phyloP scores from a whole-genome alignment of 2,797 vertebrate species.

The Anabacerthia variegaticeps region DNA sequence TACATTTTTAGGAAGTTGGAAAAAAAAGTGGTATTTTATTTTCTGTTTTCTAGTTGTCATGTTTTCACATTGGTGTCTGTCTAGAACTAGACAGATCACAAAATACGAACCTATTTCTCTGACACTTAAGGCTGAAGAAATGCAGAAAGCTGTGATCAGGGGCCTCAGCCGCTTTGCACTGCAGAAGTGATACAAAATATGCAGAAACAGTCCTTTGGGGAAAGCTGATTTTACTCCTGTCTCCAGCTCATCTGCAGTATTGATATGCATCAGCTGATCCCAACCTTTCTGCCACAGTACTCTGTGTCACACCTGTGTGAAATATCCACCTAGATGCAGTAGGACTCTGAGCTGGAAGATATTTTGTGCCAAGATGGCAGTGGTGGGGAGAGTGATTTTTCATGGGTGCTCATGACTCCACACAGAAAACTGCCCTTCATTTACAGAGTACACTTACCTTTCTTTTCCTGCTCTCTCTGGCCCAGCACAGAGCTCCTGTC shows the following conservation, averaged over 20 bases:
- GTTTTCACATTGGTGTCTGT: not conserved
- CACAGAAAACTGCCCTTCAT: not conserved
- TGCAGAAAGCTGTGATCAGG: not conserved
- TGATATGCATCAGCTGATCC: not conserved
- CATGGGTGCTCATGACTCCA: not conserved
- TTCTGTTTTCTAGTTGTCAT: not conserved
- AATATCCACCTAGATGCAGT: fast-evolving
- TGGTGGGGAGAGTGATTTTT: not conserved
- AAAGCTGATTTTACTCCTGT: not conserved
- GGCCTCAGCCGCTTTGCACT: not conserved
- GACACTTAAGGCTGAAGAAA: not conserved
- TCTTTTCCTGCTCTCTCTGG: not conserved
- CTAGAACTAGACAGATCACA: not conserved
- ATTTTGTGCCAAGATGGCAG: not conserved
- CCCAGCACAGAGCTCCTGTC: not conserved
- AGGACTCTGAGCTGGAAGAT: not conserved
- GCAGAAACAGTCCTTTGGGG: not conserved
- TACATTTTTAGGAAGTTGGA: not conserved
- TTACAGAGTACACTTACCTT: not conserved
- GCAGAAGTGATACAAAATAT: not conserved
- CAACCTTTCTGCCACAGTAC: not conserved
- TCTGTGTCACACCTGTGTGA: not conserved
- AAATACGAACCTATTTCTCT: not conserved
- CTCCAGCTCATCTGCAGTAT: not conserved
- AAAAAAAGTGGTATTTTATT: not conserved